phyloP scores from a whole-genome alignment of 2,797 vertebrate genomes.

The Brachyalestes nurse region DNA sequence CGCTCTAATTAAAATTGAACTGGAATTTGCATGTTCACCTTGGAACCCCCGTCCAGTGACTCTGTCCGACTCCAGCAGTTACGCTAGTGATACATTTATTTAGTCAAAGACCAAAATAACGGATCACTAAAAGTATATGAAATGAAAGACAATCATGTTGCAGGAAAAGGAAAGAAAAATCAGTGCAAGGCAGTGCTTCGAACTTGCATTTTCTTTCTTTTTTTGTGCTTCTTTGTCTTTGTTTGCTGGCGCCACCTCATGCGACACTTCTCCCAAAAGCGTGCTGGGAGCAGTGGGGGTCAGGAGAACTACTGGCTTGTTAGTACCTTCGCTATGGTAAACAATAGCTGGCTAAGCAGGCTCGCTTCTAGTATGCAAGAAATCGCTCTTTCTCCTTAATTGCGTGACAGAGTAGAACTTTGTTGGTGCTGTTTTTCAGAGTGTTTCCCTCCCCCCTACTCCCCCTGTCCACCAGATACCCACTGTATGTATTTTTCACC shows the following conservation, averaged over 20 bases:
- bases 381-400: constrained; percentile 58
- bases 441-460: constrained; percentile 9
- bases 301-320: constrained; percentile 87
- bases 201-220: background rate
- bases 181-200: background rate
- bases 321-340: constrained; percentile 83
- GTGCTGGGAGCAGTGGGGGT: constrained; percentile 87
- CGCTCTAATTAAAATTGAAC: constrained; percentile 77
- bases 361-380: constrained; percentile 49
- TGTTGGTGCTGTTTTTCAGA: constrained; percentile 38
- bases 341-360: constrained; percentile 72
- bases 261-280: constrained; percentile 72
- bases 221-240: background rate
- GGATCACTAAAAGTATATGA: background rate
- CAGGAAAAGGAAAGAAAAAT: background rate
- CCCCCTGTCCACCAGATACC: constrained; percentile 33
- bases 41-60: constrained; percentile 34
- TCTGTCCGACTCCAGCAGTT: background rate
- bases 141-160: too few relatives aligned
- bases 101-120: background rate
- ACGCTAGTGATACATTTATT: background rate
- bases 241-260: background rate
- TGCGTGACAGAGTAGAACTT: constrained; percentile 57
- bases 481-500: constrained; percentile 33
- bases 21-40: constrained; percentile 67